Evolutionary conservation across 2,797 vertebrate species (phyloP).

Genomic region (Manis crassicaudata): DNA sequence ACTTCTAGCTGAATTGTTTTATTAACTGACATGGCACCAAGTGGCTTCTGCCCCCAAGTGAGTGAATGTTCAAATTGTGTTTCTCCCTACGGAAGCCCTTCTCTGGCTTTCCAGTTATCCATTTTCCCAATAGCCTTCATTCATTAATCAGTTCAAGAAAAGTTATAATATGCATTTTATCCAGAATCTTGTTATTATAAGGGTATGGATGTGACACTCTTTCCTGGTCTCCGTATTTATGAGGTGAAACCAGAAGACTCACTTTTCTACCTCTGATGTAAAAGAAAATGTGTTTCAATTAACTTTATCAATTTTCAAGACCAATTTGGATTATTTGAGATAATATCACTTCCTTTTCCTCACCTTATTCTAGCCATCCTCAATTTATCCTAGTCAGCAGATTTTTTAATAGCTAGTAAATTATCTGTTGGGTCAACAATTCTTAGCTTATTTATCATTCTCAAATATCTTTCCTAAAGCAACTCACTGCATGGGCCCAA

Average conservation of each 20-base stretch:
- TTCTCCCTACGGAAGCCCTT: background rate
- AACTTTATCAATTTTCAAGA: slow-evolving; percentile 6
- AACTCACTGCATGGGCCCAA: background rate
- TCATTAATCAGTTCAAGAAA: background rate
- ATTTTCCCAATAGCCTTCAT: background rate
- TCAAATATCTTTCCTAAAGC: background rate
- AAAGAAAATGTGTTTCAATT: background rate
- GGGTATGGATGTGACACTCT: background rate
- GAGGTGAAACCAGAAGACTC: background rate
- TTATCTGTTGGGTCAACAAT: background rate
- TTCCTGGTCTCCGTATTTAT: background rate
- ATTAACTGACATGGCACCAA: background rate
- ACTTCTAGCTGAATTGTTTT: background rate
- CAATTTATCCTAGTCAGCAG: background rate
- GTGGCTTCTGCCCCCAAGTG: background rate
- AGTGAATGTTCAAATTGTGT: background rate
- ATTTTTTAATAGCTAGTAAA: background rate
- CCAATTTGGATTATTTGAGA: background rate
- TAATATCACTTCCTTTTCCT: background rate
- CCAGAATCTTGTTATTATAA: background rate
- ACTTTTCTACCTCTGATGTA: background rate
- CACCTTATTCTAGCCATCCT: background rate
- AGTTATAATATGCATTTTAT: background rate
- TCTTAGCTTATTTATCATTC: background rate
- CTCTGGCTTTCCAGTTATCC: background rate